Evolutionary conservation across 2,113 vertebrate genomes (phyloP).

Genomic region (Sturnira hondurensis): DNA sequence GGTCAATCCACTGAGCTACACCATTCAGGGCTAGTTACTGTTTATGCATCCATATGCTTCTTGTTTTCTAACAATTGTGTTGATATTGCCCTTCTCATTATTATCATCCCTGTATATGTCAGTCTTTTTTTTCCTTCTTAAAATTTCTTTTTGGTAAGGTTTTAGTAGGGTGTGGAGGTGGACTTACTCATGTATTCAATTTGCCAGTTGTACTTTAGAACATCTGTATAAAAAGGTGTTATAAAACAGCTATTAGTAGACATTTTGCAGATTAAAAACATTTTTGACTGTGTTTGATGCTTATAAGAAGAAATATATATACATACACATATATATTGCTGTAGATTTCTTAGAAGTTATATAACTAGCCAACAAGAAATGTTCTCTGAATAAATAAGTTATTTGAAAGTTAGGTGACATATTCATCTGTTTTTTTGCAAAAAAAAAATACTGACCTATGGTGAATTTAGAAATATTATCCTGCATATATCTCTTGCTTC

Average conservation of each 20-base stretch:
- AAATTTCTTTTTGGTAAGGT: neutral
- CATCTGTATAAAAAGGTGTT: neutral
- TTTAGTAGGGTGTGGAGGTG: neutral
- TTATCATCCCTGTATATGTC: neutral
- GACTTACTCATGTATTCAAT: neutral
- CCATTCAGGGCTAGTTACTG: too few species aligned
- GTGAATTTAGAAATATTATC: neutral
- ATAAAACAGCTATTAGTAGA: neutral
- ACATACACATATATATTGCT: neutral
- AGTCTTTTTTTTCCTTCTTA: neutral
- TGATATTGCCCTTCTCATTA: neutral
- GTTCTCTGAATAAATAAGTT: neutral
- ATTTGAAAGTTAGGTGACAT: neutral
- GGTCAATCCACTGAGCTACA: too few species aligned
- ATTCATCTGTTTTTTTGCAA: neutral
- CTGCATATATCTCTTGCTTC: slow-evolving; percentile 66
- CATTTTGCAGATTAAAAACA: neutral
- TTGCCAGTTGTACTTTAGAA: neutral
- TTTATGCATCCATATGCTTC: neutral
- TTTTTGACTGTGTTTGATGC: neutral
- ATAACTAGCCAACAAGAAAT: neutral
- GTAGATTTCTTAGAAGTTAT: neutral
- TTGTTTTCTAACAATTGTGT: neutral
- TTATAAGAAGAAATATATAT: neutral
- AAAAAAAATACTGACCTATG: neutral